Percentiles rank a stretch among this genome's conserved stretches.
phyloP scores from a whole-genome alignment of 37 sponge, comb jelly and placozoan genomes.

The Crambe crambe region DNA sequence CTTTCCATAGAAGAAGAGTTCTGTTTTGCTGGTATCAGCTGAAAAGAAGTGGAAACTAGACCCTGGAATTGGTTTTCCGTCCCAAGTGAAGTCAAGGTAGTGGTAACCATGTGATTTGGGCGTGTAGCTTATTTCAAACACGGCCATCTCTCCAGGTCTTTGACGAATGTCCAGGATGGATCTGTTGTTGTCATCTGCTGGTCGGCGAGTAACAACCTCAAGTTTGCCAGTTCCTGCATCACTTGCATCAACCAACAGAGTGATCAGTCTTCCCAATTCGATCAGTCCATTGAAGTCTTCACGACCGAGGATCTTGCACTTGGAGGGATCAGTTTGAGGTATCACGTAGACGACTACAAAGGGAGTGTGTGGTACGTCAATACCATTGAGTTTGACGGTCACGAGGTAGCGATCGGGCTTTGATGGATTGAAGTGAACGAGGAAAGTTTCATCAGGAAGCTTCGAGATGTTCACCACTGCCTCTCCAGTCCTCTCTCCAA shows the following conservation, averaged over 20 bases:
- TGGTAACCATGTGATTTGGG: slow-evolving; percentile 47
- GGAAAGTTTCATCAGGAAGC: neutral
- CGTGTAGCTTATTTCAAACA: slow-evolving; percentile 2
- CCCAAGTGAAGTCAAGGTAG: slow-evolving; percentile 51
- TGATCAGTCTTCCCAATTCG: slow-evolving; percentile 40
- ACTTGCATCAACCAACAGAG: slow-evolving; percentile 52
- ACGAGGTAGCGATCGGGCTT: slow-evolving; percentile 62
- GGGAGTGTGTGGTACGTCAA: slow-evolving; percentile 45
- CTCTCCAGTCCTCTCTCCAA: slow-evolving; percentile 47
- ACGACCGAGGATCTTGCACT: slow-evolving; percentile 33
- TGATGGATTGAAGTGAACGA: slow-evolving; percentile 46
- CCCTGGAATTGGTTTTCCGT: slow-evolving; percentile 35
- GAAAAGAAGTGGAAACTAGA: slow-evolving; percentile 46
- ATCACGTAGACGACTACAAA: slow-evolving; percentile 48
- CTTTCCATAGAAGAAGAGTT: slow-evolving; percentile 31
- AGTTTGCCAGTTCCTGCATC: slow-evolving; percentile 79
- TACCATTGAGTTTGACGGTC: slow-evolving; percentile 27
- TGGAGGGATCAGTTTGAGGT: slow-evolving; percentile 28
- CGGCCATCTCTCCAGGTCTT: neutral
- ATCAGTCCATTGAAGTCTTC: slow-evolving; percentile 11
- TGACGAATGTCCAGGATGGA: slow-evolving; percentile 1
- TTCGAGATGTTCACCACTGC: neutral
- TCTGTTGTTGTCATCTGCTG: slow-evolving; percentile 1
- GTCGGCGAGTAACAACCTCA: slow-evolving; percentile 50
- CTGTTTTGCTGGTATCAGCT: neutral